These are phyloP conservation scores for Physocephala rufipes DNA, from an alignment of 2,888 invertebrate genomes.

Conservation along the genomic window DNA sequence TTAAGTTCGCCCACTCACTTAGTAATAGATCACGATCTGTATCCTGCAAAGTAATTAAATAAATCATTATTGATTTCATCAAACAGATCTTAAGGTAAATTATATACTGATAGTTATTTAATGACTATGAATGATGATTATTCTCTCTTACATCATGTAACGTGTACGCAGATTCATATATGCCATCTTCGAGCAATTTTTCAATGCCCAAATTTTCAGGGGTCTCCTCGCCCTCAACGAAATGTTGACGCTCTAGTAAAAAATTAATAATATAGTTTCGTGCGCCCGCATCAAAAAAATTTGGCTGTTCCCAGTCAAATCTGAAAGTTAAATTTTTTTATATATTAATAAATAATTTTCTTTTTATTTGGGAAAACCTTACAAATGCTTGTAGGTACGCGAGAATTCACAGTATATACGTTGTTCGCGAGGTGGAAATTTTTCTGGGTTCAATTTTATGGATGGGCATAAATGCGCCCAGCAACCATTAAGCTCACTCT, in stretches of 20 bases:
- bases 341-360: slow-evolving; percentile 2
- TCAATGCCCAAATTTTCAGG: slow-evolving; percentile 72
- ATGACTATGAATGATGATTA: background rate
- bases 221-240: slow-evolving; percentile 67
- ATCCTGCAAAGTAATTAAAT: slow-evolving; percentile 59
- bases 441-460: slow-evolving; percentile 70
- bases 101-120: too few relatives aligned
- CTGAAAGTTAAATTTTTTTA: slow-evolving; percentile 23
- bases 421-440: slow-evolving; percentile 73
- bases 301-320: slow-evolving; percentile 47
- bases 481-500: slow-evolving; percentile 66
- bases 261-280: slow-evolving; percentile 77
- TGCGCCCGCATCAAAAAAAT: slow-evolving; percentile 74
- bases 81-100: too few relatives aligned
- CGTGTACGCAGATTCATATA: slow-evolving; percentile 78
- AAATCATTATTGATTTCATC: background rate
- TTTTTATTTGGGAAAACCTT: slow-evolving; percentile 64
- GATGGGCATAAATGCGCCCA: slow-evolving; percentile 68
- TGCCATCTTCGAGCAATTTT: slow-evolving; percentile 71
- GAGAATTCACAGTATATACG: slow-evolving; percentile 76
- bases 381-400: slow-evolving; percentile 78
- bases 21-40: slow-evolving; percentile 71
- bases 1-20: slow-evolving; percentile 77
- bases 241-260: slow-evolving; percentile 77
- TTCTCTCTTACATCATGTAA: slow-evolving; percentile 77